Evolutionary conservation across 53 echinoderm and acorn worm genomes (phyloP).

Genomic region (Paracentrotus lividus): DNA sequence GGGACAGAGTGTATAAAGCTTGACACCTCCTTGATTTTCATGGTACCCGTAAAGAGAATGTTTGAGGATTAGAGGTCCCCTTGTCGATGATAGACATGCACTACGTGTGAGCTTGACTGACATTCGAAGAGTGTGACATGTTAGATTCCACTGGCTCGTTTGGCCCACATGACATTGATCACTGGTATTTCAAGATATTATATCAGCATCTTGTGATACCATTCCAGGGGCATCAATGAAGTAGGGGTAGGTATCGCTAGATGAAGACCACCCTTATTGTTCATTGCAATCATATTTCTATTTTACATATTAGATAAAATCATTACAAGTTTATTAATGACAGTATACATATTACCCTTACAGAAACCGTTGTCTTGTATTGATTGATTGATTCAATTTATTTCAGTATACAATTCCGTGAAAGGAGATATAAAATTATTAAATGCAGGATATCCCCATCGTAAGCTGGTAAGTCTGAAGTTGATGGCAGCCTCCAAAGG

Average conservation of each 20-base stretch:
- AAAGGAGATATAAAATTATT: no score
- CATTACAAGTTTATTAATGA: no score
- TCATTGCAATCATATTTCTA: no score
- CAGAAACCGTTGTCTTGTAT: no score
- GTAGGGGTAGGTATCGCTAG: neutral
- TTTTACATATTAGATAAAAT: no score
- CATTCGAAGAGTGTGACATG: conserved; percentile 40
- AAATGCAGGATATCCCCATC: no score
- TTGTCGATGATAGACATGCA: neutral
- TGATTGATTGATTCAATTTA: no score
- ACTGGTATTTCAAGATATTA: neutral
- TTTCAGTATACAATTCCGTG: no score
- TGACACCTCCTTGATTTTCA: neutral
- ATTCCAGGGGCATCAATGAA: conserved; percentile 33
- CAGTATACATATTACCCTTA: no score
- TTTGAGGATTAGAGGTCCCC: neutral
- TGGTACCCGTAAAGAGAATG: neutral
- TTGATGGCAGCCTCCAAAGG: no score
- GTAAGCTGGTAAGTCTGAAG: no score
- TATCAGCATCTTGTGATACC: conserved; percentile 14
- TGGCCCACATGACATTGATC: conserved; percentile 16
- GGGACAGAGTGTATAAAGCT: neutral
- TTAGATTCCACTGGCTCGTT: conserved; percentile 35
- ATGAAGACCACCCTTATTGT: neutral
- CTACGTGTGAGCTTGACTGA: conserved; percentile 47